These are phyloP conservation scores for Campylomormyrus tamandua DNA, from an alignment of 2,113 vertebrate genomes.

Conservation along the genomic window DNA sequence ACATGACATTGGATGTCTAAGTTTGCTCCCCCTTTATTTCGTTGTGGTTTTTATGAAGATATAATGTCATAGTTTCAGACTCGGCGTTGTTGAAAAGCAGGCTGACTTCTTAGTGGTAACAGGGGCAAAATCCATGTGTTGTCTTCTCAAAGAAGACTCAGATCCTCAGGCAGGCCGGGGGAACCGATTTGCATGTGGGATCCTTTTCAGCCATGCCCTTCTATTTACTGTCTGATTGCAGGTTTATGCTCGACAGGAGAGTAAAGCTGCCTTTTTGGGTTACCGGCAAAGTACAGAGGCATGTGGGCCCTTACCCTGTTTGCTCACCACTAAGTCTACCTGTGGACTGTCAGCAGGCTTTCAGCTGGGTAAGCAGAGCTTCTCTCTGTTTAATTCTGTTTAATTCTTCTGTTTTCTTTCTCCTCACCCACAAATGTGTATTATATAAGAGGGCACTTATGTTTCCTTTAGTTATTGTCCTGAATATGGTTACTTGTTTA, in stretches of 20 bases:
- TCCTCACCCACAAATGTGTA: neutral
- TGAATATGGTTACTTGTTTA: neutral
- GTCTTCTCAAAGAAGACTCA: too few relatives aligned
- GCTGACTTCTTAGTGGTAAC: neutral
- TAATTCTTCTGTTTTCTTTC: neutral
- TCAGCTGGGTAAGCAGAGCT: neutral
- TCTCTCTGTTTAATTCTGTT: neutral
- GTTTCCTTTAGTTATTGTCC: neutral
- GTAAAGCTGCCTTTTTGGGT: neutral
- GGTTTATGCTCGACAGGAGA: slow-evolving; percentile 3
- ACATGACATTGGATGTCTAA: neutral
- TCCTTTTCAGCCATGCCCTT: neutral
- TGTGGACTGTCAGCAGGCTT: neutral
- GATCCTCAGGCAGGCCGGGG: neutral
- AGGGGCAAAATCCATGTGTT: neutral
- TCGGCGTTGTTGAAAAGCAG: neutral
- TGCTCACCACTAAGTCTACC: neutral
- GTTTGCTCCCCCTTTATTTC: neutral
- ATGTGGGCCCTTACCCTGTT: neutral
- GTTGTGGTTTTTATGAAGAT: neutral
- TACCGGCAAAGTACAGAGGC: neutral
- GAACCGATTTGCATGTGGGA: neutral
- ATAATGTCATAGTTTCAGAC: neutral
- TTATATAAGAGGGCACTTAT: neutral
- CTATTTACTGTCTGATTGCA: slow-evolving; percentile 3